Evolutionary conservation across 2,113 vertebrate genomes (phyloP).

Genomic region (Tetraodon nigroviridis): DNA sequence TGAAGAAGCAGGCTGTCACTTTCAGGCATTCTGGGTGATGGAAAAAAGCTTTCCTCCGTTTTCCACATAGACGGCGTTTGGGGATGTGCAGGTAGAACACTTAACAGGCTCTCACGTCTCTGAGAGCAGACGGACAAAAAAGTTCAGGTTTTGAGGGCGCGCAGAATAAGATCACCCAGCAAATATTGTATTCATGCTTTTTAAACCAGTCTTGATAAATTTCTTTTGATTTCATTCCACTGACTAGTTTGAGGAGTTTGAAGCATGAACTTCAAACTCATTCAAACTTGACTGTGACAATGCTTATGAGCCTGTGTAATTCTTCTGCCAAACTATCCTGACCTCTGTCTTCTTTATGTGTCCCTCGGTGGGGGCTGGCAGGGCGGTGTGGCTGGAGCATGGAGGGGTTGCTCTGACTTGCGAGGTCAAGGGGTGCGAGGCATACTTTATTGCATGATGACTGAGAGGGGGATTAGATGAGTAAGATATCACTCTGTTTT

Average conservation of each 20-base stretch:
- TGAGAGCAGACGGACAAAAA: no score
- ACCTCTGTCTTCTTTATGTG: slow-evolving; percentile 20
- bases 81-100: slow-evolving; percentile 3
- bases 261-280: background rate
- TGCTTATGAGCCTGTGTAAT: slow-evolving; percentile 23
- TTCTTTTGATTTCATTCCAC: background rate
- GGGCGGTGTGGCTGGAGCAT: slow-evolving; percentile 24
- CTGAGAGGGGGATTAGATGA: slow-evolving; percentile 72
- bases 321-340: slow-evolving; percentile 18
- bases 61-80: background rate
- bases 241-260: background rate
- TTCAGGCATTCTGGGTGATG: background rate
- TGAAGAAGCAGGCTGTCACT: background rate
- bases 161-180: background rate
- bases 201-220: no score
- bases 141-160: no score
- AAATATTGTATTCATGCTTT: no score
- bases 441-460: slow-evolving; percentile 74
- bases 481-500: slow-evolving; percentile 74
- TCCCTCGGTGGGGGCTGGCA: slow-evolving; percentile 27
- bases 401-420: slow-evolving; percentile 37
- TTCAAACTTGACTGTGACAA: slow-evolving; percentile 35
- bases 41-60: background rate
- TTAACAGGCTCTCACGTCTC: background rate
- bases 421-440: slow-evolving; percentile 66